These are phyloP conservation scores for Enteromius unitaeniatus DNA, from an alignment of 2,797 vertebrate genomes.

Conservation along the genomic window DNA sequence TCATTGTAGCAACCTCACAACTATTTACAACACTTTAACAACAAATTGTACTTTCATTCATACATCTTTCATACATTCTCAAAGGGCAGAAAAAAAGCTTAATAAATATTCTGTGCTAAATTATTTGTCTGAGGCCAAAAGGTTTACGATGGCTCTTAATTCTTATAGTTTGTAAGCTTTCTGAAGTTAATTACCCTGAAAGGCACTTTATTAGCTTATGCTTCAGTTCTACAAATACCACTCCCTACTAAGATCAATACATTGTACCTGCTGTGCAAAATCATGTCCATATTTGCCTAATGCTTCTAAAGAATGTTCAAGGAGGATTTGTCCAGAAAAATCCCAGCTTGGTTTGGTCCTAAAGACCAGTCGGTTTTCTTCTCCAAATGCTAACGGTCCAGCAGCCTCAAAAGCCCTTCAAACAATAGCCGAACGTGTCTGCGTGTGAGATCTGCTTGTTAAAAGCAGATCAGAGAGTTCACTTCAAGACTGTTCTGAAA, in stretches of 20 bases:
- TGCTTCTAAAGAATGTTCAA: neutral
- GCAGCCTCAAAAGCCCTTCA: neutral
- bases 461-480: constrained; percentile 10
- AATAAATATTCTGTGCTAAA: neutral
- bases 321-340: neutral
- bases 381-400: neutral
- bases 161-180: neutral
- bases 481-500: neutral
- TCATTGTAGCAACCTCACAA: neutral
- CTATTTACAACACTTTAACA: neutral
- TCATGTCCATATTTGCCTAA: neutral
- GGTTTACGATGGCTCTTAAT: neutral
- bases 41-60: neutral
- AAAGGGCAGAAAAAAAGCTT: neutral
- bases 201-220: neutral
- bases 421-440: neutral
- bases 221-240: neutral
- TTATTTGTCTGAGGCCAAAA: neutral
- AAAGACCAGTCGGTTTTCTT: neutral
- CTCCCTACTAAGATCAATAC: neutral
- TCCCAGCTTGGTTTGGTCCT: neutral
- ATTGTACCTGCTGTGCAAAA: neutral
- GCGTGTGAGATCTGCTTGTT: constrained; percentile 11
- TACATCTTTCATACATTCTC: no score
- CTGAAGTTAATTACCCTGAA: neutral